phyloP scores from a whole-genome alignment of 2,113 vertebrate species.

The Xenopus borealis region DNA sequence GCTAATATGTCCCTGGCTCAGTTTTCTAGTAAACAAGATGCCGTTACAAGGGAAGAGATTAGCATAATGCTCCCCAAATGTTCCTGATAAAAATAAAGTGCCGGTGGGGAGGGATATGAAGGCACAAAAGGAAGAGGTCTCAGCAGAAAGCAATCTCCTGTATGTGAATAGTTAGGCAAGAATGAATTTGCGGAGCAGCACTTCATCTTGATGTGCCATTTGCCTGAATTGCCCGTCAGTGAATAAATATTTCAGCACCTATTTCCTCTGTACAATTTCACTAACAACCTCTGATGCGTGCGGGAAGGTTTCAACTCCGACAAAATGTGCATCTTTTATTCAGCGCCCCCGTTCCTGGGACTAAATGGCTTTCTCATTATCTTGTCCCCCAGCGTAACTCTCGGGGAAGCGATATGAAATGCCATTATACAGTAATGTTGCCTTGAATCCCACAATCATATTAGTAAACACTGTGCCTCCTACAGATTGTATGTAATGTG shows the following conservation, averaged over 20 bases:
- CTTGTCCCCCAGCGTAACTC: slow-evolving; percentile 60
- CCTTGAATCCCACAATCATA: slow-evolving; percentile 57
- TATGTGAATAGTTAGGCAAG: neutral
- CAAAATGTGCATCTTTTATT: slow-evolving; percentile 50
- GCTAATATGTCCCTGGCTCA: too few species aligned
- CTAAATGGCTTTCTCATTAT: slow-evolving; percentile 62
- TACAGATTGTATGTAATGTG: slow-evolving; percentile 52
- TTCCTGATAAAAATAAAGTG: too few species aligned
- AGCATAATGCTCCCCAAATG: neutral
- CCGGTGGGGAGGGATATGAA: too few species aligned
- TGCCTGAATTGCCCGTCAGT: slow-evolving; percentile 53
- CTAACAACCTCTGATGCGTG: slow-evolving; percentile 53
- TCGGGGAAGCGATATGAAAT: slow-evolving; percentile 61
- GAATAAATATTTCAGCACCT: slow-evolving; percentile 52
- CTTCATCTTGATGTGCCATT: slow-evolving; percentile 60
- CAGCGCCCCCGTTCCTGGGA: slow-evolving; percentile 41
- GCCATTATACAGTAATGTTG: slow-evolving; percentile 64
- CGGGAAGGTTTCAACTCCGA: slow-evolving; percentile 55
- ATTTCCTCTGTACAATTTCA: slow-evolving; percentile 52
- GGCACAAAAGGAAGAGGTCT: too few species aligned
- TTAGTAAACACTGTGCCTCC: slow-evolving; percentile 61
- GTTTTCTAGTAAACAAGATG: neutral
- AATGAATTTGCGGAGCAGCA: slow-evolving; percentile 37
- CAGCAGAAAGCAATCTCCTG: neutral
- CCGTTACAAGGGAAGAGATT: neutral